phyloP scores from a whole-genome alignment of 2,888 invertebrate genomes.

The Chelonus formosanus region DNA sequence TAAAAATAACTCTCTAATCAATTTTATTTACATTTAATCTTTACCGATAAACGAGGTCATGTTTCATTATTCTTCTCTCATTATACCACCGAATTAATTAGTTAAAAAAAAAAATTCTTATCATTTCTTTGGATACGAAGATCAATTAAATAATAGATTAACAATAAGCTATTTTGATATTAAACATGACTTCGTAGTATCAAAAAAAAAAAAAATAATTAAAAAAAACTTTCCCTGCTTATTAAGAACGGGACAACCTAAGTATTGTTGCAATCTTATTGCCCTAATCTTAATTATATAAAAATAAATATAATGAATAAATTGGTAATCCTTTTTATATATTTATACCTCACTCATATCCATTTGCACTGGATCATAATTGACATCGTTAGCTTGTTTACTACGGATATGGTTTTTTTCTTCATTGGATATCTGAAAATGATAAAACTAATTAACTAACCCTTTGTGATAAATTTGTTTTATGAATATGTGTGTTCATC shows the following conservation, averaged over 20 bases:
- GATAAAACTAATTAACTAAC: neutral
- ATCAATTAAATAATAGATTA: no score
- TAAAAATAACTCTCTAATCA: conserved; percentile 14
- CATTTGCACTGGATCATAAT: conserved; percentile 82
- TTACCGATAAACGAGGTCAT: conserved; percentile 27
- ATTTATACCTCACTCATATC: conserved; percentile 77
- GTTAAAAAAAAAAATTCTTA: neutral
- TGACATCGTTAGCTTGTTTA: conserved; percentile 70
- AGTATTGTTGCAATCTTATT: neutral
- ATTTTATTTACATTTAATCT: conserved; percentile 23
- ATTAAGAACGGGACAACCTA: neutral
- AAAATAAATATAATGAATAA: conserved; percentile 11
- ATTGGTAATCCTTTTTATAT: conserved; percentile 40
- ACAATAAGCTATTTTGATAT: no score
- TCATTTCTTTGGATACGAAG: neutral
- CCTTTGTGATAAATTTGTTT: no score
- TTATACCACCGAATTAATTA: neutral
- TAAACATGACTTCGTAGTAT: conserved; percentile 20
- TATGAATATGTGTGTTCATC: no score
- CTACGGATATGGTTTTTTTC: conserved; percentile 45
- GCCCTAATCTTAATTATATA: conserved; percentile 4
- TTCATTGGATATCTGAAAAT: conserved; percentile 41
- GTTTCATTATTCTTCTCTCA: conserved; percentile 1
- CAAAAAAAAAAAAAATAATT: conserved; percentile 4
- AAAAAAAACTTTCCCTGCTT: conserved; percentile 12